Evolutionary conservation across 2,797 vertebrate genomes (phyloP), one percentile per base, ranked within the genome.

Genomic region (Chelon labrosus): DNA sequence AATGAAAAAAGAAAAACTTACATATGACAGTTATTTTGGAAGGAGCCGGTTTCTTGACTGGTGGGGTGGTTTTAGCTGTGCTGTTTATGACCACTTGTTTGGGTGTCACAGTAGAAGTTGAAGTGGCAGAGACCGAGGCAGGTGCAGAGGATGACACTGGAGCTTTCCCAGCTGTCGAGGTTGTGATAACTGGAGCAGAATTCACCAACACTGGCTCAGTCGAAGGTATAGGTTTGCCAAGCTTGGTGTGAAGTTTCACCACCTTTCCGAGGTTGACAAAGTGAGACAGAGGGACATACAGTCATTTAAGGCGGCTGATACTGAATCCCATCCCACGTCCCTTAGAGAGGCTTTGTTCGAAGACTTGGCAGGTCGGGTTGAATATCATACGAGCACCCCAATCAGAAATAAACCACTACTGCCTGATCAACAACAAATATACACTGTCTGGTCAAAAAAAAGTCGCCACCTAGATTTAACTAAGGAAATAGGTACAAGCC

Each of bases 211-310:
- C 88, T 0, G 95, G 95, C 79, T 96, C 94, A 0, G 91, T 88
- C 25, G 95, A 91, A 13, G 96, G 96, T 25, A 97, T 96, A 44
- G 96, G 96, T 77, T 96, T 97, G 20, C 96, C 96, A 52, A 97
- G 86, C 85, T 95, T 96, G 68, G 94, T 94, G 87, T 96, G 95
- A 77, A 96, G 90, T 90, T 96, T 97, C 82, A 96, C 91, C 76
- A 96, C 96, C 96, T 97, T 89, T 77, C 39, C 57, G 73, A 58
- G 71, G 68, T 66, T 59, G 63, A 85, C 37, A 84, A 79, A 80
- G 31, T 65, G 10, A 85, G 42, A 79, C 17, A 77, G 67, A 60
- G 38, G 19, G 38, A 80, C 52, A 75, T 22, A 31, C 39, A 60
- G 65, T 14, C 49, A 51, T 73, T 72, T 71, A 79, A 77, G 37